Base-by-base conservation (phyloP, 2,888 invertebrate genomes). In the Eucera pruinosa region DNA sequence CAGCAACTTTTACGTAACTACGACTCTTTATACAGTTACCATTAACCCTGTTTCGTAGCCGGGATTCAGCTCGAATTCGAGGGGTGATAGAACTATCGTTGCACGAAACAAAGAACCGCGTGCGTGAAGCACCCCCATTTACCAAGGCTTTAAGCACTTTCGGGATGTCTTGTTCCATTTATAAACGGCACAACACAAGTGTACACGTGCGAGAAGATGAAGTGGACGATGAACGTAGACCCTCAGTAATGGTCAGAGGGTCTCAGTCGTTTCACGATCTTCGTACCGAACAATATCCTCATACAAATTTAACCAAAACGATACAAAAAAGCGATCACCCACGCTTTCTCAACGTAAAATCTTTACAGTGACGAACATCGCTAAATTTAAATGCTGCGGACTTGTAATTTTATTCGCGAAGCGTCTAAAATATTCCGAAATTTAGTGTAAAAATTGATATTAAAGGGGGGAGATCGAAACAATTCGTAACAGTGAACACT, bases 111-210 rank as follows among this genome's bases (percentile, higher is more conserved):
- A 69, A 47, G 55, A n/a, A 25, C 23, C 30, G 23, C 43, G 69
- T 60, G 66, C 68, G 60, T 47, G 58, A 55, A 61, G 50, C 77
- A 52, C 15, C 58, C 50, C 64, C 67, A 33, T 62, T 67, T 58
- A 41, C n/a, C 36, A 15, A 36, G 52, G 55, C 43, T 48, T n/a
- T 5, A 45, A 55, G 69, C 75, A 57, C 69, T 76, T 78, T 78
- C 71, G 76, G 73, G 64, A 71, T 47, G 30, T 73, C 67, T 69
- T 69, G 82, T 84, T 87, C 86, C 84, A 86, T 87, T 89, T 87
- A 89, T 89, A 89, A 87, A 87, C 83, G 81, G 80, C 82, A 55
- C 73, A 75, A 68, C 43, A 48, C 52, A 72, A 54, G 76, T 71
- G 64, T 54, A 62, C 68, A 76, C 76, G 82, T 75, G 78, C 61